Evolutionary conservation across 2,797 vertebrate species (phyloP).

Genomic region (Phaenicophaeus curvirostris): DNA sequence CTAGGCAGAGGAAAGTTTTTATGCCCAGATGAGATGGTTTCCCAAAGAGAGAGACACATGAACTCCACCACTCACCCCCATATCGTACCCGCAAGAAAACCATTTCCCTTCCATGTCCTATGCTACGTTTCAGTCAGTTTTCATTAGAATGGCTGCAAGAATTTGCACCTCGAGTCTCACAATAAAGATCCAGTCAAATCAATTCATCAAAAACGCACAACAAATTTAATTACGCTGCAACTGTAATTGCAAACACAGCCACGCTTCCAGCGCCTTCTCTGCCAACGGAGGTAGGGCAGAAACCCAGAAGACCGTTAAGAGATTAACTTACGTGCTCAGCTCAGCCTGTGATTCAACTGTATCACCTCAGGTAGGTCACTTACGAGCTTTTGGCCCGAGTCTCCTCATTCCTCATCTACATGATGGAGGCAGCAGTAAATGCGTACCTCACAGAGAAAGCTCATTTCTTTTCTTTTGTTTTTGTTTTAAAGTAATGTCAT

Average conservation of each 20-base stretch:
- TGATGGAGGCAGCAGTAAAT: neutral
- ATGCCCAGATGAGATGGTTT: neutral
- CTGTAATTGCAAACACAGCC: neutral
- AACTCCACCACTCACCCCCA: no score
- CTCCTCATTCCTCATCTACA: neutral
- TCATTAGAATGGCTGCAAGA: accelerated
- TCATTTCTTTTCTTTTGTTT: neutral
- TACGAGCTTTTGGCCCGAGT: neutral
- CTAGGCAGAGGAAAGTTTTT: neutral
- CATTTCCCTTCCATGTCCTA: neutral
- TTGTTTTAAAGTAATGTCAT: neutral
- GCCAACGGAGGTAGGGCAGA: neutral
- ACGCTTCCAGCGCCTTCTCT: neutral
- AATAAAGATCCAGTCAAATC: neutral
- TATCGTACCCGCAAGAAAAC: neutral
- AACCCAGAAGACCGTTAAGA: neutral
- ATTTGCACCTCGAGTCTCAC: neutral
- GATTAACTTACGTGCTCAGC: neutral
- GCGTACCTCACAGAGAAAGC: no score
- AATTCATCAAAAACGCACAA: neutral
- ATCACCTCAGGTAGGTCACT: neutral
- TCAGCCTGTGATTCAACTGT: neutral
- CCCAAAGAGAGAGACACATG: neutral
- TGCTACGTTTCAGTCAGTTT: accelerated
- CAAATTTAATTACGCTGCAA: neutral